These are phyloP conservation scores for Nymphalis urticae DNA, from an alignment of 2,888 invertebrate genomes.

Conservation along the genomic window DNA sequence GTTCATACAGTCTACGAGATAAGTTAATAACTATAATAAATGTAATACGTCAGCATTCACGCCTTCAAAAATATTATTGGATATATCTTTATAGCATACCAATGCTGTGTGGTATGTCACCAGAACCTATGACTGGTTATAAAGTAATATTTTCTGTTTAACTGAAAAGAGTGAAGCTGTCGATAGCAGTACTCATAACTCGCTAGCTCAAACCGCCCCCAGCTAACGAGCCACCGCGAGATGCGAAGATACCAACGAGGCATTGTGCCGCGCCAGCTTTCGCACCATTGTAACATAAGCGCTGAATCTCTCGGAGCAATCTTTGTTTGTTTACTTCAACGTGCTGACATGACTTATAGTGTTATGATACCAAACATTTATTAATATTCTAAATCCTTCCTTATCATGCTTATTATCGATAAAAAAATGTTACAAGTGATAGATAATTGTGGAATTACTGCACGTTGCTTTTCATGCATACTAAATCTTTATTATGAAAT, in stretches of 20 bases:
- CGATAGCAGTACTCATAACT: slow-evolving; percentile 31
- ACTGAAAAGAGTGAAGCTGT: slow-evolving; percentile 19
- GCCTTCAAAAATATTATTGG: no score
- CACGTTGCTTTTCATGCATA: no score
- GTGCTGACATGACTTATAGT: slow-evolving; percentile 54
- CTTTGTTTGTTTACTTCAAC: slow-evolving; percentile 77
- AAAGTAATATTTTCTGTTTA: slow-evolving; percentile 6
- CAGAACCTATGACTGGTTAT: slow-evolving; percentile 9
- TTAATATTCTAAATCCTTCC: neutral
- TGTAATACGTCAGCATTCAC: no score
- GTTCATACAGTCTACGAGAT: no score
- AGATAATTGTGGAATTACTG: no score
- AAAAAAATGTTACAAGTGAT: no score
- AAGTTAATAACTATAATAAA: no score
- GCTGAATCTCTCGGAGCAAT: slow-evolving; percentile 68
- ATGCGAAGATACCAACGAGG: slow-evolving; percentile 75
- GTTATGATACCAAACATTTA: slow-evolving; percentile 14
- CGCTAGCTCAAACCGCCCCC: slow-evolving; percentile 71
- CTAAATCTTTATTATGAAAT: no score
- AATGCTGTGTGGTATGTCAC: neutral
- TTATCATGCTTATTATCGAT: neutral
- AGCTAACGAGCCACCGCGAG: slow-evolving; percentile 77
- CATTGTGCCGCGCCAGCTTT: slow-evolving; percentile 80
- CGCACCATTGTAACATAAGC: slow-evolving; percentile 77
- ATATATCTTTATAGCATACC: no score